Percentiles rank a stretch among this genome's conserved stretches.
phyloP scores from a whole-genome alignment of 2,113 vertebrate genomes.

The Hippocampus abdominalis region DNA sequence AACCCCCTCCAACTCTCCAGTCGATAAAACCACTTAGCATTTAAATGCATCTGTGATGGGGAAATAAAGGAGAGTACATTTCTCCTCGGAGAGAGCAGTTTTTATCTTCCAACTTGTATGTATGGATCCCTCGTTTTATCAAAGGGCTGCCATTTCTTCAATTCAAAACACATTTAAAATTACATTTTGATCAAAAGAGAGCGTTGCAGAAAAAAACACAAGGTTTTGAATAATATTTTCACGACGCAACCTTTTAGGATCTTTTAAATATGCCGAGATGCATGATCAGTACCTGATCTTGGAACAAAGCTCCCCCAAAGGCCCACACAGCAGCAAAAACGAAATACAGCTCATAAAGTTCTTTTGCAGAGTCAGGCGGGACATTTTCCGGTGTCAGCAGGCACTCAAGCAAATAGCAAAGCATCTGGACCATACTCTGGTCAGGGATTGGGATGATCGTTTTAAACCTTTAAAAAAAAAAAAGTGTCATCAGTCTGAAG shows the following conservation, averaged over 20 bases:
- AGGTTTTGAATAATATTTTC: conserved; percentile 7
- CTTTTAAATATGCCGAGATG: conserved; percentile 4
- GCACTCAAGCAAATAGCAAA: conserved; percentile 90
- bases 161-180: conserved; percentile 45
- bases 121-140: background rate
- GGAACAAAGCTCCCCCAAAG: conserved; percentile 87
- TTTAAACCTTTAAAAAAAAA: conserved; percentile 81
- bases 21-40: conserved; percentile 72
- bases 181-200: conserved; percentile 38
- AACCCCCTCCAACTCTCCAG: conserved; percentile 49
- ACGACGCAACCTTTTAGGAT: conserved; percentile 30
- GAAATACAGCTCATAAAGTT: conserved; percentile 93
- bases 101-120: background rate
- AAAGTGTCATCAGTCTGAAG: background rate
- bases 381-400: conserved; percentile 84
- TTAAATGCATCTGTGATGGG: conserved; percentile 67
- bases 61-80: conserved; percentile 67
- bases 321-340: conserved; percentile 93
- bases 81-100: conserved; percentile 25
- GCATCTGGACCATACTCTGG: conserved; percentile 88
- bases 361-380: conserved; percentile 83
- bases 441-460: conserved; percentile 90
- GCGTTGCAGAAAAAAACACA: conserved; percentile 38
- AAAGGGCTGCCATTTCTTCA: conserved; percentile 24
- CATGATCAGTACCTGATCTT: conserved; percentile 83